Percentiles rank a stretch among this genome's conserved stretches.
These are phyloP conservation scores for Pristis pectinata DNA, from an alignment of 2,797 vertebrate genomes.

Conservation along the genomic window DNA sequence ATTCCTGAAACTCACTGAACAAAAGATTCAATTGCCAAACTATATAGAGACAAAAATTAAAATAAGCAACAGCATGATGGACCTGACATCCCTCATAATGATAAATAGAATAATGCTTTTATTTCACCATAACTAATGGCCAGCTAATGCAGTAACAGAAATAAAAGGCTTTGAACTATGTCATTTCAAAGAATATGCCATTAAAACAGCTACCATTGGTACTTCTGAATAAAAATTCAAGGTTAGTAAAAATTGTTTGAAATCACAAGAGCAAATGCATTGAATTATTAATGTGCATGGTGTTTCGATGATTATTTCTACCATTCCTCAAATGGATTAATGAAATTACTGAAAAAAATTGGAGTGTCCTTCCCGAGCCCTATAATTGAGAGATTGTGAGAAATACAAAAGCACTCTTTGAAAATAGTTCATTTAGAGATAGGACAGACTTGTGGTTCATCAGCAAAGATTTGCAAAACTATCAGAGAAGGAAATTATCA, in stretches of 20 bases:
- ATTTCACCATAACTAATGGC: background rate
- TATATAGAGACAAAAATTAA: background rate
- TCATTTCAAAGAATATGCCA: background rate
- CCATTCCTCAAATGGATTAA: background rate
- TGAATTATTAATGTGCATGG: background rate
- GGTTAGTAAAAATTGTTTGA: background rate
- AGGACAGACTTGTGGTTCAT: background rate
- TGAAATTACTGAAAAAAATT: background rate
- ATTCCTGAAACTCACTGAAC: background rate
- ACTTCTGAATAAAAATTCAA: background rate
- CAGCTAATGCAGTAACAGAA: background rate
- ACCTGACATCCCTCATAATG: background rate
- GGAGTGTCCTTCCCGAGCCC: background rate
- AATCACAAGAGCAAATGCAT: background rate
- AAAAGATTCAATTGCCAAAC: background rate
- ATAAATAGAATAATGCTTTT: background rate
- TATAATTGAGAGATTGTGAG: background rate
- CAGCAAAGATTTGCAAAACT: background rate
- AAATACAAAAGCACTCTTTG: background rate
- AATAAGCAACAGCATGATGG: background rate
- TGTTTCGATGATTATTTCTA: background rate
- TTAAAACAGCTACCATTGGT: background rate
- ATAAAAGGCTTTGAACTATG: background rate
- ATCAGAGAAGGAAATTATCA: too few relatives aligned
- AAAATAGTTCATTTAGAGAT: background rate